Evolutionary conservation across 1,140 invertebrate genomes (phyloP), one percentile per base, ranked within the genome.

Genomic region (Anastrepha ludens): DNA sequence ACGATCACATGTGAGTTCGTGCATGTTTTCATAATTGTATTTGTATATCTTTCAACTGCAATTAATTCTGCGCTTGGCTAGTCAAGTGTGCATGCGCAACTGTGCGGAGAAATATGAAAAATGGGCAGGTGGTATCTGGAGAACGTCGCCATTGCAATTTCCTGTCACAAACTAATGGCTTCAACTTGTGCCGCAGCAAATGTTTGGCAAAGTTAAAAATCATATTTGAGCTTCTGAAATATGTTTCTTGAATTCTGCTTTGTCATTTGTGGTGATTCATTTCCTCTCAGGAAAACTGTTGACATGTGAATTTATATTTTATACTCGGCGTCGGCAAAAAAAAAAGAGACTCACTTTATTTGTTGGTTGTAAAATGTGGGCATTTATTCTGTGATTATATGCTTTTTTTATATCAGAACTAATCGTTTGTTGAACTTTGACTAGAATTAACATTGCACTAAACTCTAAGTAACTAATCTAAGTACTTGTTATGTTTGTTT

Each of bases 11-110:
- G 29, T 29, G 29, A 29, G 29, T 29, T 29, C 29, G 29, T 29
- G 29, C 29, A 29, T 29, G 29, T 29, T 29, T 29, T 29, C n/a
- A n/a, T n/a, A n/a, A n/a, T n/a, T n/a, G n/a, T n/a, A n/a, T n/a
- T 29, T 29, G 29, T 29, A 29, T 29, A 29, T 29, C 1, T 29
- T 29, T 29, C 29, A 29, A 29, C 29, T 89, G 89, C 88, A 91
- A 91, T 91, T 91, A 89, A 89, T 91, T 91, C 90, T 89, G 89
- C 90, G 91, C 91, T 91, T 91, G 91, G 90, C 88, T 91, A 91
- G 90, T 91, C 91, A 91, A 89, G 90, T 91, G 90, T 15, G n/a
- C 50, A 74, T 74, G 67, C 41, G 67, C 67, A 47, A 41, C 65
- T 17, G 41, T 44, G 41, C 41, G 65, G 39, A 74, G 17, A 74